phyloP scores from a whole-genome alignment of 2,113 vertebrate genomes.

The Oreamnos americanus region DNA sequence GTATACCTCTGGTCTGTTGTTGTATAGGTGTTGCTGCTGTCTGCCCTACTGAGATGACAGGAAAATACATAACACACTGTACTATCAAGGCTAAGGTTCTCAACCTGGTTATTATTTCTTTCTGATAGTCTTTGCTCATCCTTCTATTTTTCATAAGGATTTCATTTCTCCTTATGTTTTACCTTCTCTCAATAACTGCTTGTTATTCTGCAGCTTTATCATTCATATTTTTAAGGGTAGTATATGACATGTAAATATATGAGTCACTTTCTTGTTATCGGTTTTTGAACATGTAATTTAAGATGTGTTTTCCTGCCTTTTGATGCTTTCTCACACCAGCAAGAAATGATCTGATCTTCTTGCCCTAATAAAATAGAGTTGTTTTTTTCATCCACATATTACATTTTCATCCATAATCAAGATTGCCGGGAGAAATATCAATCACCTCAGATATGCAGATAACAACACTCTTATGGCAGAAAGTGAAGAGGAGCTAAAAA shows the following conservation, averaged over 20 bases:
- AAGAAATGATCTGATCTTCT: background rate
- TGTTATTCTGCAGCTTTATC: background rate
- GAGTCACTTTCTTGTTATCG: background rate
- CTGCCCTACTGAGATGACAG: background rate
- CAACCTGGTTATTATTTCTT: background rate
- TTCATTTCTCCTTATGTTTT: background rate
- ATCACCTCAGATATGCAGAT: background rate
- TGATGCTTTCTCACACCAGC: background rate
- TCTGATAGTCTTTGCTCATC: background rate
- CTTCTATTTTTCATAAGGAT: background rate
- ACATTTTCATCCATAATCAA: background rate
- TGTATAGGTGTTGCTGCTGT: background rate
- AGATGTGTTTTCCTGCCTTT: background rate
- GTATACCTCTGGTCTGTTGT: background rate
- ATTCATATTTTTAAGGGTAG: background rate
- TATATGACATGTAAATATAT: background rate
- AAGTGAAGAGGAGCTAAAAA: background rate
- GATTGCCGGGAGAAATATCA: background rate
- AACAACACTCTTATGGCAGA: background rate
- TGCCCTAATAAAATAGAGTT: background rate
- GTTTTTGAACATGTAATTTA: background rate
- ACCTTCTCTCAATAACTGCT: background rate
- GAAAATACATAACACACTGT: background rate
- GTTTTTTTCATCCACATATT: background rate
- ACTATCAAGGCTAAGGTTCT: background rate